Evolutionary conservation across 2,797 vertebrate species (phyloP).

Genomic region (Arrhamphus sclerolepis): DNA sequence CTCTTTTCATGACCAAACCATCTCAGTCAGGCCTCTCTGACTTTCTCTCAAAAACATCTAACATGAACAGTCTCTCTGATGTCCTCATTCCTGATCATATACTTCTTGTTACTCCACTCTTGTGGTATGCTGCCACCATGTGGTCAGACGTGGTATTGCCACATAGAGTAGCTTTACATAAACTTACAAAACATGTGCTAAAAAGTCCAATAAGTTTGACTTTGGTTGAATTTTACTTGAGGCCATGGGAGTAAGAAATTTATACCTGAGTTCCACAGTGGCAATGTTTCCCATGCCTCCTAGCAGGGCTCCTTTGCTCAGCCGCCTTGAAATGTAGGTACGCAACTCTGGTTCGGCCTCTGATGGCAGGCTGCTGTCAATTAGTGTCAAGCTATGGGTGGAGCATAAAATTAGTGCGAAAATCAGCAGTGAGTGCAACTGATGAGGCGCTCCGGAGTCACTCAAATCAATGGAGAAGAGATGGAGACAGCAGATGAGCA

Average conservation of each 20-base stretch:
- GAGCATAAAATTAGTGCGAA: conserved; percentile 32
- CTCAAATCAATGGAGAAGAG: conserved; percentile 51
- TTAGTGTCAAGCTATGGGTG: conserved; percentile 86
- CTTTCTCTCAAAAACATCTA: no score
- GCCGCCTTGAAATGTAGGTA: conserved; percentile 90
- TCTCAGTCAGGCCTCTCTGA: no score
- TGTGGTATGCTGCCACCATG: no score
- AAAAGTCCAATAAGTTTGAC: background rate
- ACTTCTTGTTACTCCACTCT: no score
- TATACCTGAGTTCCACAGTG: conserved; percentile 91
- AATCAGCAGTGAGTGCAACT: background rate
- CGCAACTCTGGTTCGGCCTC: conserved; percentile 91
- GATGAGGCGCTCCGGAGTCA: conserved; percentile 39
- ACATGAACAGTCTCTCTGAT: no score
- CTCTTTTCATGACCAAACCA: no score
- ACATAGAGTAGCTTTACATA: no score
- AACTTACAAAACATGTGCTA: background rate
- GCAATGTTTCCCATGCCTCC: conserved; percentile 95
- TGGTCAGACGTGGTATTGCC: no score
- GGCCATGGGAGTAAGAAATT: background rate
- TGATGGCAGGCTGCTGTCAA: conserved; percentile 87
- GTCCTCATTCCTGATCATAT: no score
- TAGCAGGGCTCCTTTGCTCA: conserved; percentile 92
- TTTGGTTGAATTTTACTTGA: background rate
- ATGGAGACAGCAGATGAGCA: conserved; percentile 67